Evolutionary conservation across 1,140 invertebrate species (phyloP), one percentile per base, ranked within the genome.

Genomic region (Marisa cornuarietis): DNA sequence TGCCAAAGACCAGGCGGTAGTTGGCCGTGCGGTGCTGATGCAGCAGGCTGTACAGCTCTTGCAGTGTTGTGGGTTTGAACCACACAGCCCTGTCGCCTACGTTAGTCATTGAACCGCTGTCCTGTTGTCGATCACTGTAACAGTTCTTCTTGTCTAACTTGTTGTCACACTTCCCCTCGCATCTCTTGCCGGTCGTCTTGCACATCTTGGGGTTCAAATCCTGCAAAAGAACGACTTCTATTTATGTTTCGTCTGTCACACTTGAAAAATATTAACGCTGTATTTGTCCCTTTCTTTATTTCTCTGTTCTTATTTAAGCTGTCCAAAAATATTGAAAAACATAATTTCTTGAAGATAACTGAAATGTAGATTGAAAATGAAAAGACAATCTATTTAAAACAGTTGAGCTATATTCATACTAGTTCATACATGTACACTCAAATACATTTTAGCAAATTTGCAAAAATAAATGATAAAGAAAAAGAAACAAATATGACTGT

Each of bases 181-280:
- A 89, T 7, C 75, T 71, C 61, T 83, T 31, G 14, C 88, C 88
- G 26, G 83, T 86, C 71, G 83, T 87, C 22, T 82, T 84, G 74
- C 88, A 89, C 13, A 85, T 49, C 68, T 86, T 86, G 5, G 65
- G 79, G 49, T 82, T 81, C 51, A 87, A 66, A 52, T 88, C 86
- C 84, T 89, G 79, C 18, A 31, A 68, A 79, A 68, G 75, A 66
- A 77, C 62, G 49, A 68, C 58, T 63, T 87, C 82, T 24, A 76
- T 78, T 79, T 85, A 83, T 71, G 85, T 84, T 0, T 42, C 31
- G 31, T 42, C 31, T 42, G 31, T 42, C 31, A 42, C 31, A 42
- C 31, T 42, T 42, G 31, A 42, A 42, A 42, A 42, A 42, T 42
- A 42, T 42, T 42, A 42, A 0, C n/a, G n/a, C n/a, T n/a, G n/a